Evolutionary conservation across 35 echinoderm and acorn worm species (phyloP).

Genomic region (Acanthaster planci): DNA sequence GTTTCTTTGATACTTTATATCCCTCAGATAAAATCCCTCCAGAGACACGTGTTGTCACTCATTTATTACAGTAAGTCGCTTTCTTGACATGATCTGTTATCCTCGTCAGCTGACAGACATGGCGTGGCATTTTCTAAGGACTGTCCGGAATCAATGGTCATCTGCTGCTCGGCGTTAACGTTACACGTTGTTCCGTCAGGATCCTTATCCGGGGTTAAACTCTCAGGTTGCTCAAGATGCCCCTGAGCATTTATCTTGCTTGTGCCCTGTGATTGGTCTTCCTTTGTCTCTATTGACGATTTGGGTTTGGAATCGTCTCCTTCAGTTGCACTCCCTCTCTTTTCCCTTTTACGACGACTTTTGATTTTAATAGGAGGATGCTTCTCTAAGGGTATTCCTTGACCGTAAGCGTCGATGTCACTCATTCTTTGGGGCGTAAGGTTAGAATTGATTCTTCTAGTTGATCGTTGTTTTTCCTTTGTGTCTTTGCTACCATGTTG

Average conservation of each 20-base stretch:
- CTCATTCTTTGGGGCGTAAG: not conserved
- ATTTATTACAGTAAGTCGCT: not conserved
- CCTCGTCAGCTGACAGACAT: not conserved
- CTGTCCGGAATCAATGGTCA: too few relatives aligned
- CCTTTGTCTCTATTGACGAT: not conserved
- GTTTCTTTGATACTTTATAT: too few relatives aligned
- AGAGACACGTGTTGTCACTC: not conserved
- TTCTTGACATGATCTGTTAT: not conserved
- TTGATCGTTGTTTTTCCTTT: constrained; percentile 14
- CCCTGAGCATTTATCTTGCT: too few relatives aligned
- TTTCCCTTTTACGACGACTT: not conserved
- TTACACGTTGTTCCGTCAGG: too few relatives aligned
- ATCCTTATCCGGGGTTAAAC: too few relatives aligned
- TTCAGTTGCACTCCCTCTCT: not conserved
- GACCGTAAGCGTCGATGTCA: constrained; percentile 6
- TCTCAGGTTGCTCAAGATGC: too few relatives aligned
- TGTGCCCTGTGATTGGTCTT: not conserved
- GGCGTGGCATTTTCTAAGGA: too few relatives aligned
- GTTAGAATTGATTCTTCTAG: not conserved
- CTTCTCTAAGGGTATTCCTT: constrained; percentile 11
- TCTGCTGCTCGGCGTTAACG: too few relatives aligned
- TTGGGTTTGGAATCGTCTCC: not conserved
- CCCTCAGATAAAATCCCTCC: too few relatives aligned
- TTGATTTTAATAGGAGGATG: constrained; percentile 20
- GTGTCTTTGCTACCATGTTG: not conserved